Base-by-base conservation (phyloP, 2,797 vertebrate species). In the Sebastiscus albofasciatus region DNA sequence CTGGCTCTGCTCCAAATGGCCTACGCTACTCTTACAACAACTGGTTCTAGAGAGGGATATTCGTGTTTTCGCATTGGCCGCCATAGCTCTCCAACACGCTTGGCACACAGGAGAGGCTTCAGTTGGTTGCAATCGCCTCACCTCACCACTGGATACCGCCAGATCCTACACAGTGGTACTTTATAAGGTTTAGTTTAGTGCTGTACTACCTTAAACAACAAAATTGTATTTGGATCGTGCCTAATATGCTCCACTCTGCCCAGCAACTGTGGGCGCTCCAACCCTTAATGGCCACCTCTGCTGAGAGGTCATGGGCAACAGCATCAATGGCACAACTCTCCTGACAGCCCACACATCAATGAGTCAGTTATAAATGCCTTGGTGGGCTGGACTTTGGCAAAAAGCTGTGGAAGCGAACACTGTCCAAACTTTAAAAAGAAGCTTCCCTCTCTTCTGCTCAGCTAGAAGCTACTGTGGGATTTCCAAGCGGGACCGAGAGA, bases 371-470 rank as follows among this genome's bases (percentile, higher is more conserved):
- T 65, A 82, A 84, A 88, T 0, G 93, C 92, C 12, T 81, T 92
- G 89, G 89, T 94, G 39, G 93, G 93, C 4, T 95, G 93, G 80
- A 83, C 91, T 95, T 91, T 93, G 92, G 0, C 93, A 94, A 27
- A 95, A 92, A 42, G 27, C 42, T 42, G 27, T 31, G 29, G 27
- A 81, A 20, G n/a, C 27, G 20, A 76, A 82, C 3, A 79, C 92
- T 92, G 78, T 91, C 93, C 46, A 89, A 92, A 69, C 89, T 93
- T 69, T 81, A 91, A 86, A 81, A 94, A 95, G 67, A 87, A 77
- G 0, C 93, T 90, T 77, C 92, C 92, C 79, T 94, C 91, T 55
- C 88, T 65, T 69, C 60, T 67, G 73, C 93, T 95, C 89, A 92
- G 92, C 86, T 87, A 88, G 75, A 90, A 42, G 20, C 70, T 64